Percentiles rank a stretch among this genome's conserved stretches.
phyloP scores from a whole-genome alignment of 2,113 vertebrate genomes.

The Rutilus rutilus region DNA sequence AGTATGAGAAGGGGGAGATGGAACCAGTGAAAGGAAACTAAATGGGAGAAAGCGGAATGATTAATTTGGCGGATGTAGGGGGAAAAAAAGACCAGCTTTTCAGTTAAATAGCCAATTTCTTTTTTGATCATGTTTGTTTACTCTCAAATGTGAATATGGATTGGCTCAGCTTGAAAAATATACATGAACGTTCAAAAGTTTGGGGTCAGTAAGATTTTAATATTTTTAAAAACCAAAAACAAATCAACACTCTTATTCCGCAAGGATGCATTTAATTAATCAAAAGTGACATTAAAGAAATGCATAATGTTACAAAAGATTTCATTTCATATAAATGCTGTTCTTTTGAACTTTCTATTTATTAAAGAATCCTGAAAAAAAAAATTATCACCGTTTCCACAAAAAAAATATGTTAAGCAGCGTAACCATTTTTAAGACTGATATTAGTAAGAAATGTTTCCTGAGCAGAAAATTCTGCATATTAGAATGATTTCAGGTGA shows the following conservation, averaged over 20 bases:
- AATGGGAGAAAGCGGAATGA: not conserved
- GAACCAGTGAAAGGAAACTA: not conserved
- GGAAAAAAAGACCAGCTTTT: not conserved
- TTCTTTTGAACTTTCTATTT: not conserved
- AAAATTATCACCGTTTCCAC: not conserved
- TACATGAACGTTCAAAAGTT: too few relatives aligned
- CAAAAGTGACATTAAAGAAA: not conserved
- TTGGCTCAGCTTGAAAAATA: not conserved
- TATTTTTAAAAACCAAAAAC: too few relatives aligned
- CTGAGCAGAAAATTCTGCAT: not conserved
- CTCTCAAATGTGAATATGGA: not conserved
- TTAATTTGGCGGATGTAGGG: not conserved
- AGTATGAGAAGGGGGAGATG: not conserved
- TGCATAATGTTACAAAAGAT: not conserved
- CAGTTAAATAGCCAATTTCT: not conserved
- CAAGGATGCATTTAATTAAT: not conserved
- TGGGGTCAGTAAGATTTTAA: too few relatives aligned
- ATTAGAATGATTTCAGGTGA: not conserved
- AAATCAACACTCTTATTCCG: not conserved
- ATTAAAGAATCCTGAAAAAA: not conserved
- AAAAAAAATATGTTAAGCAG: not conserved
- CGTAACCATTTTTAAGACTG: not conserved
- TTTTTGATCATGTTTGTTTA: conserved; percentile 13
- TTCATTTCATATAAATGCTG: not conserved
- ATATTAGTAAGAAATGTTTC: not conserved